These are phyloP conservation scores for Otocyon megalotis DNA, from an alignment of 2,113 vertebrate genomes.

Conservation along the genomic window DNA sequence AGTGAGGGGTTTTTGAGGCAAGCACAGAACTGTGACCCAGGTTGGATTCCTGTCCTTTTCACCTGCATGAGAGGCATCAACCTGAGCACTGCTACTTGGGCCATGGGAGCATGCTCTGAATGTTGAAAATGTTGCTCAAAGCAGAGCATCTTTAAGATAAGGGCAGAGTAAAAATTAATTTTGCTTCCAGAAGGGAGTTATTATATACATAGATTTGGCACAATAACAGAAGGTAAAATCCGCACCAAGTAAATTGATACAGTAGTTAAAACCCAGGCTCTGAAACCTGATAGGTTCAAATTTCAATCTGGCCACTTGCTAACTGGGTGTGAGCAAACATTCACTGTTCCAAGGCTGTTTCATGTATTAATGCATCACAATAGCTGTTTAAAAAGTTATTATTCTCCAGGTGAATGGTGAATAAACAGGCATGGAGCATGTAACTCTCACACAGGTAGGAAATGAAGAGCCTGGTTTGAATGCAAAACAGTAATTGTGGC, in stretches of 20 bases:
- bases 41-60: not conserved
- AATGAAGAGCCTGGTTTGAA: not conserved
- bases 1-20: not conserved
- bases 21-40: not conserved
- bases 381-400: not conserved
- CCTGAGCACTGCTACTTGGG: not conserved
- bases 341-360: not conserved
- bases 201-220: not conserved
- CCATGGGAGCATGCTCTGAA: not conserved
- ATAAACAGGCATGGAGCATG: not conserved
- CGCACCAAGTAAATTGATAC: not conserved
- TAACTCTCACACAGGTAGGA: not conserved
- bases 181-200: not conserved
- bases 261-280: slow-evolving; percentile 11
- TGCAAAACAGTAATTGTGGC: too few relatives aligned
- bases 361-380: not conserved
- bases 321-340: not conserved
- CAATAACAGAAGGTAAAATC: not conserved
- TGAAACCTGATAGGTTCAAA: not conserved
- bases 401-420: not conserved
- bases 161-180: not conserved
- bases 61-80: not conserved
- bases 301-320: not conserved
- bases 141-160: not conserved
- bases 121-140: not conserved